phyloP scores from a whole-genome alignment of 2,797 vertebrate species.

The Esox lucius region DNA sequence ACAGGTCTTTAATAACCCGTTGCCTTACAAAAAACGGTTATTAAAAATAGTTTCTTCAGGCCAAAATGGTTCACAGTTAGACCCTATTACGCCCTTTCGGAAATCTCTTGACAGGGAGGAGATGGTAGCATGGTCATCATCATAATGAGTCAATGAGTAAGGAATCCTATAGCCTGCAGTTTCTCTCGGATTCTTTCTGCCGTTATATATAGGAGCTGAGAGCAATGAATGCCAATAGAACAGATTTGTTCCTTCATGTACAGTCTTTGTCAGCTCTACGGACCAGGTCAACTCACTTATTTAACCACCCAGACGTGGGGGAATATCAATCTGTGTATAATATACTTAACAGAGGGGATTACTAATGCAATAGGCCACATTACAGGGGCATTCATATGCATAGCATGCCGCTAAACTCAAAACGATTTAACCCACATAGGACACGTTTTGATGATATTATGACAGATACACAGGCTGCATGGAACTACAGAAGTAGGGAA shows the following conservation, averaged over 20 bases:
- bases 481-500: background rate
- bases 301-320: background rate
- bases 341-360: background rate
- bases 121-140: background rate
- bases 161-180: background rate
- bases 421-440: background rate
- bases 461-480: background rate
- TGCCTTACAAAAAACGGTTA: too few species aligned
- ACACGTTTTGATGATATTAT: background rate
- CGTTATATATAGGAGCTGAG: background rate
- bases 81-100: too few species aligned
- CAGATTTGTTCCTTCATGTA: background rate
- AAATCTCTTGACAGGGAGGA: background rate
- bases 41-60: too few species aligned
- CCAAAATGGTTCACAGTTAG: too few species aligned
- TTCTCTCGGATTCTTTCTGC: background rate
- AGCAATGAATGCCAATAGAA: background rate
- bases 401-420: background rate
- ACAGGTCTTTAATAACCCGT: too few species aligned
- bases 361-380: background rate
- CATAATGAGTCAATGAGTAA: background rate
- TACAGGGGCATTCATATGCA: background rate
- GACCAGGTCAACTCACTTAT: background rate
- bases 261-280: background rate
- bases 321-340: background rate